Conservation (phyloP, 2,888 invertebrate species). For the Yponomeuta sedellus region DNA sequence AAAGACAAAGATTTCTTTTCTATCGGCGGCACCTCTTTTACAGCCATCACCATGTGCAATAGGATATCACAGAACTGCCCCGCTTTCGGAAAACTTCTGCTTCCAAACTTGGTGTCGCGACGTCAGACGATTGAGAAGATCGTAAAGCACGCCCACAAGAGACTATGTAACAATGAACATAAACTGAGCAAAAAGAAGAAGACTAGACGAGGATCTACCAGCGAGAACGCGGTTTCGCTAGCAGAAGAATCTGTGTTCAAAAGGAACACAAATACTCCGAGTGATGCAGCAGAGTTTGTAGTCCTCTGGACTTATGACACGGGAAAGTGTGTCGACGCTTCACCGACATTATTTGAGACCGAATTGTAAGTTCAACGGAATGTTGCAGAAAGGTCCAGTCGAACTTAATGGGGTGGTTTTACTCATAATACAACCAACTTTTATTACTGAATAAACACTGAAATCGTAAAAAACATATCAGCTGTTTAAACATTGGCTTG, state of each 20-base stretch:
- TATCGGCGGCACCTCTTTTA: conserved; percentile 83
- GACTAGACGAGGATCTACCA: not conserved
- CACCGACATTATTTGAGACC: conserved; percentile 76
- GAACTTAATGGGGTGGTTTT: too few species aligned
- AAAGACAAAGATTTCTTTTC: conserved; percentile 71
- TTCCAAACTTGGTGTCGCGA: conserved; percentile 72
- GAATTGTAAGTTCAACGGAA: conserved; percentile 54
- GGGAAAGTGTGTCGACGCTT: conserved; percentile 89
- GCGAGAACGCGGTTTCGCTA: not conserved
- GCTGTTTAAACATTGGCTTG: too few species aligned
- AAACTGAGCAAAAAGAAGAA: conserved; percentile 15
- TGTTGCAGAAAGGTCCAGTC: not conserved
- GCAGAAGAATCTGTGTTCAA: not conserved
- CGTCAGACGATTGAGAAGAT: conserved; percentile 55
- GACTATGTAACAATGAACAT: not conserved
- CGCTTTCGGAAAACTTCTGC: conserved; percentile 64
- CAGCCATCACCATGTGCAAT: conserved; percentile 79
- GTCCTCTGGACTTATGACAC: conserved; percentile 79
- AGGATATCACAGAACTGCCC: conserved; percentile 65
- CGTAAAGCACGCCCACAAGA: conserved; percentile 37
- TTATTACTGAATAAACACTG: too few species aligned
- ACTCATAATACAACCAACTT: too few species aligned
- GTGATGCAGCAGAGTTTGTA: conserved; percentile 35
- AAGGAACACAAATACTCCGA: not conserved
- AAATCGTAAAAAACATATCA: too few species aligned